phyloP scores from a whole-genome alignment of 2,797 vertebrate genomes.

The Channa striata region DNA sequence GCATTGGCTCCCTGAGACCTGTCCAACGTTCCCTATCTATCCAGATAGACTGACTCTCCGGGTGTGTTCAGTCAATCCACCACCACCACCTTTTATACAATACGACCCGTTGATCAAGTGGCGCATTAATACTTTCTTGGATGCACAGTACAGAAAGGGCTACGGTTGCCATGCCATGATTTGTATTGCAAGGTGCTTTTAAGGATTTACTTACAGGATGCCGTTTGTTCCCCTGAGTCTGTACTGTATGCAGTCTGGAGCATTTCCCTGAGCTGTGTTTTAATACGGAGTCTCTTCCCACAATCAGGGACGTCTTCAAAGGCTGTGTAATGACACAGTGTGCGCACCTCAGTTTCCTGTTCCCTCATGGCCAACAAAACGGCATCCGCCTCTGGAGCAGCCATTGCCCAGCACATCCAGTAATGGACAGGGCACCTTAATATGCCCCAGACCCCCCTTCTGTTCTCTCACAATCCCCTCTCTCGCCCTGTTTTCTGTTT shows the following conservation, averaged over 20 bases:
- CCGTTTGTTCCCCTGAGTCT: conserved; percentile 6
- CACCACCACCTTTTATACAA: too few relatives aligned
- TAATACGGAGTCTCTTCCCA: conserved; percentile 69
- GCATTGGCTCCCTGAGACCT: too few relatives aligned
- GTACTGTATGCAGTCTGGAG: conserved; percentile 10
- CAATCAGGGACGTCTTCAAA: conserved; percentile 85
- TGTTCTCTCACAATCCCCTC: conserved; percentile 37
- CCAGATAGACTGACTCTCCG: too few relatives aligned
- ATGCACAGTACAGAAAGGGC: too few relatives aligned
- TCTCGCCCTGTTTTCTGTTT: conserved; percentile 70
- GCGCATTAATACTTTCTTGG: too few relatives aligned
- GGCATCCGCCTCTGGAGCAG: conserved; percentile 45
- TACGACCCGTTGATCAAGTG: too few relatives aligned
- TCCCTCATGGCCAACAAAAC: conserved; percentile 62
- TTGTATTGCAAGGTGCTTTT: conserved; percentile 2
- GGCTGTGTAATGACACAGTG: conserved; percentile 80
- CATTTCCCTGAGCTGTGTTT: conserved; percentile 47
- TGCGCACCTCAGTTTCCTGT: conserved; percentile 50
- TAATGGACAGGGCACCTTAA: conserved; percentile 70
- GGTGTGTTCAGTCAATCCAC: too few relatives aligned
- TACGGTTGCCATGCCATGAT: background rate
- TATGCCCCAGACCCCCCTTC: conserved; percentile 32
- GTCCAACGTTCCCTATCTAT: too few relatives aligned
- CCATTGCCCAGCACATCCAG: conserved; percentile 44
- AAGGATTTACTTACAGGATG: conserved; percentile 24